Evolutionary conservation across 2,888 invertebrate species (phyloP), one percentile per base, ranked within the genome.

Genomic region (Fabriciana adippe): DNA sequence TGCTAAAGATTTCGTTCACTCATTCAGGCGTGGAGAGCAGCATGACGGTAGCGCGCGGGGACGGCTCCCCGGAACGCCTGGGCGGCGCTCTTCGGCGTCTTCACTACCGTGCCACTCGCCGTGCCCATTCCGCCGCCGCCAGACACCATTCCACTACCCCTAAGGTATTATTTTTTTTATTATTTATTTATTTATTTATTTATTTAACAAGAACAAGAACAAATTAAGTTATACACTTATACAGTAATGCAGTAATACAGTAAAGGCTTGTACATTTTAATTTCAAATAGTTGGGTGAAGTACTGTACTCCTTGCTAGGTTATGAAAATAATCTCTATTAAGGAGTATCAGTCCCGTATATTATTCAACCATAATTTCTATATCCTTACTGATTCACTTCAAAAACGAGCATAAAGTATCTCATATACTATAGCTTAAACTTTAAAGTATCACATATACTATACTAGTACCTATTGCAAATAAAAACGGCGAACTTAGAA

Each of bases 91-190:
- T 95, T 67, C 93, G 95, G 63, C 90, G 95, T 69, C 93, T 95
- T 55, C 95, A 95, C 87, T 95, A 95, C 88, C 94, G 94, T 82
- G 94, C 95, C 55, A 95, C 94, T 73, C 83, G 94, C 75, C 86
- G 91, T 53, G 90, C 91, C 55, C 91, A 90, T 77, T 88, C 89
- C 71, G 89, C 89, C 67, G 85, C 87, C 68, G 87, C 88, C 26
- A 68, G 88, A 0, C 91, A 89, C 71, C 88, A 87, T 69, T 75
- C 73, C 66, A 66, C 76, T 64, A 74, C 78, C 56, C 86, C 89
- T 31, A 91, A 90, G 90, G 91, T 91, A 61, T 16, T n/a, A 51
- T 16, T 51, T 6, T n/a, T n/a, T n/a, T n/a, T n/a, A n/a, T n/a
- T n/a, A n/a, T n/a, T n/a, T n/a, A n/a, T n/a, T n/a, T n/a, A n/a